These are phyloP conservation scores for Melanogrammus aeglefinus DNA, from an alignment of 2,797 vertebrate genomes.

Conservation along the genomic window DNA sequence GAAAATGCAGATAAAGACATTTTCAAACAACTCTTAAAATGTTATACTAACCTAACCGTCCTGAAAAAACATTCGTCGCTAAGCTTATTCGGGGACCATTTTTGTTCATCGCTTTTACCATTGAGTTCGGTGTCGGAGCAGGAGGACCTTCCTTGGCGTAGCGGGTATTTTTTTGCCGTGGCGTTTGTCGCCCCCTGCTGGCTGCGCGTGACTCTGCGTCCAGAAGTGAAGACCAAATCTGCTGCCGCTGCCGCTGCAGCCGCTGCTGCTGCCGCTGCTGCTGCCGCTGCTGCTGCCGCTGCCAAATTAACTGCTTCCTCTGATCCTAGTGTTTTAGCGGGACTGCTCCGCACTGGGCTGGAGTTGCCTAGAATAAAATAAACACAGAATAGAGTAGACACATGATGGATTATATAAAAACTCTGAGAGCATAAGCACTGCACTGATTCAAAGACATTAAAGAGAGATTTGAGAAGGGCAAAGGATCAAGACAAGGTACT, in stretches of 20 bases:
- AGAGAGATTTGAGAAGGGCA: neutral
- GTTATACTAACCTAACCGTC: neutral
- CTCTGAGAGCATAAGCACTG: neutral
- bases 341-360: slow-evolving; percentile 75
- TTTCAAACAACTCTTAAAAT: neutral
- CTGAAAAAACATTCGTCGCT: neutral
- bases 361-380: slow-evolving; percentile 58
- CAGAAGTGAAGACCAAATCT: slow-evolving; percentile 79
- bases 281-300: slow-evolving; percentile 22
- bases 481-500: neutral
- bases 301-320: slow-evolving; percentile 73
- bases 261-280: slow-evolving; percentile 14
- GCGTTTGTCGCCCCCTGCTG: slow-evolving; percentile 85
- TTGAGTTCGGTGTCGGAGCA: slow-evolving; percentile 87
- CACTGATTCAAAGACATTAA: neutral
- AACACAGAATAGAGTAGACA: neutral
- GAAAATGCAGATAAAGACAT: neutral
- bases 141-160: slow-evolving; percentile 89
- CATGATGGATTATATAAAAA: neutral
- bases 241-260: slow-evolving; percentile 31
- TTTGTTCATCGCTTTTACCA: slow-evolving; percentile 62
- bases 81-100: slow-evolving; percentile 32
- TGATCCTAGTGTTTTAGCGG: slow-evolving; percentile 69
- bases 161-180: slow-evolving; percentile 86
- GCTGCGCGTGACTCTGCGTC: slow-evolving; percentile 89